Conservation (phyloP, 1,140 invertebrate species). For the Calephelis virginiensis region DNA sequence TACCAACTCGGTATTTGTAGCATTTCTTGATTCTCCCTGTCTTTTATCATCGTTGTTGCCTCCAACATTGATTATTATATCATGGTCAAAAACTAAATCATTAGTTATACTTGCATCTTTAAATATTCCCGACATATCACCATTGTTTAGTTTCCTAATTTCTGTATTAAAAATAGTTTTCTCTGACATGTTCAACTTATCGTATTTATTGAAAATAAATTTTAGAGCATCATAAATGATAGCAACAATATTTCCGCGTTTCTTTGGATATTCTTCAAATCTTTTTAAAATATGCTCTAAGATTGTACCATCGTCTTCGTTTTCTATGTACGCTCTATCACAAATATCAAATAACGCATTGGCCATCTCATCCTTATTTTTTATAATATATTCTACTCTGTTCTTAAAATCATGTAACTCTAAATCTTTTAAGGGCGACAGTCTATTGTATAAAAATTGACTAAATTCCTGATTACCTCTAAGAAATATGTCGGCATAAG, state of each 20-base stretch:
- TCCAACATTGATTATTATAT: slow-evolving; percentile 5
- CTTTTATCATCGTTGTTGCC: neutral
- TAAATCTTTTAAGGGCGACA: neutral
- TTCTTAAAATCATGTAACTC: neutral
- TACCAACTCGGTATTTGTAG: neutral
- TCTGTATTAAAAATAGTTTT: slow-evolving; percentile 4
- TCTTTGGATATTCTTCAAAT: neutral
- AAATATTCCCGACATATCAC: neutral
- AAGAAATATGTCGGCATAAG: slow-evolving; percentile 3
- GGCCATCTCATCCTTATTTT: neutral
- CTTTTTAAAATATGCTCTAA: slow-evolving; percentile 2
- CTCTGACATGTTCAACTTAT: neutral
- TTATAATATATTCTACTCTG: neutral
- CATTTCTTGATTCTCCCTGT: neutral
- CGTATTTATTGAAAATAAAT: slow-evolving; percentile 4
- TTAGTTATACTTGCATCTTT: slow-evolving; percentile 1
- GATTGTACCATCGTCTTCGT: neutral
- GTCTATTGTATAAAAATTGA: slow-evolving; percentile 2
- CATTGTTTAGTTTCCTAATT: neutral
- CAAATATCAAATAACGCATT: neutral
- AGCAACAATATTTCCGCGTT: neutral
- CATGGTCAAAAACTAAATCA: neutral
- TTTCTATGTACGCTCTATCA: neutral
- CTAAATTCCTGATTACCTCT: neutral
- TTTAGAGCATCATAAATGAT: slow-evolving; percentile 1